A percentile compares a stretch with the other conserved stretches of the same genome.
These are phyloP conservation scores for Psophia crepitans DNA, from an alignment of 2,113 vertebrate species.

Conservation along the genomic window DNA sequence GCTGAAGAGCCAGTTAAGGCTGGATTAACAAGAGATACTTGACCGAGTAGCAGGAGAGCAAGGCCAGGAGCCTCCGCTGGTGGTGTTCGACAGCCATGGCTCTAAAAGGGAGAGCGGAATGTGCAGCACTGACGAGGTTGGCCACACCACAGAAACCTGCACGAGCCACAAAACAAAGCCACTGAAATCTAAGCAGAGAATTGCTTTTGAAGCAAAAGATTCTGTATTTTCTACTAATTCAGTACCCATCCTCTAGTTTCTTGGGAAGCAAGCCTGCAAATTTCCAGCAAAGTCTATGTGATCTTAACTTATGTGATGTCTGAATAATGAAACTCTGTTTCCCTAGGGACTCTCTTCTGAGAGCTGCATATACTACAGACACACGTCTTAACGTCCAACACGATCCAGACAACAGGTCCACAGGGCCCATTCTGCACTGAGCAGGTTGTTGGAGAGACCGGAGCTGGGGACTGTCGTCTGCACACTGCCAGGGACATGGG, in stretches of 20 bases:
- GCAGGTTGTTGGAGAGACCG: not conserved
- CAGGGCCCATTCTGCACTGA: not conserved
- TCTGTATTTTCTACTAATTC: not conserved
- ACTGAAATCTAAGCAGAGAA: not conserved
- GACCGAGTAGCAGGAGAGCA: not conserved
- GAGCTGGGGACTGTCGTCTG: fast-evolving
- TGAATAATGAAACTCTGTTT: not conserved
- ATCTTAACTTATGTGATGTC: not conserved
- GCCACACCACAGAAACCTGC: not conserved
- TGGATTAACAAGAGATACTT: not conserved
- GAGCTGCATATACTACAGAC: fast-evolving
- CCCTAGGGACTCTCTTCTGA: not conserved
- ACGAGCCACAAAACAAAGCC: not conserved
- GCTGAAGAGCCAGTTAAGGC: not conserved
- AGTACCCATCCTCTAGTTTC: not conserved
- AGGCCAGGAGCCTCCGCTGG: not conserved
- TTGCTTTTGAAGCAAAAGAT: not conserved
- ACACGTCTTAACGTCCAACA: not conserved
- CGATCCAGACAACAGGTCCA: not conserved
- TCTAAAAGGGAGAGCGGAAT: not conserved
- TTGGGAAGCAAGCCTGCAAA: not conserved
- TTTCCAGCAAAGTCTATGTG: not conserved
- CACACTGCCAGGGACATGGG: not conserved
- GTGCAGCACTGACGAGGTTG: not conserved
- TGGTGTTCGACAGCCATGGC: not conserved